Base-by-base conservation (phyloP, 2,113 vertebrate species). In the Indicator maculatus region DNA sequence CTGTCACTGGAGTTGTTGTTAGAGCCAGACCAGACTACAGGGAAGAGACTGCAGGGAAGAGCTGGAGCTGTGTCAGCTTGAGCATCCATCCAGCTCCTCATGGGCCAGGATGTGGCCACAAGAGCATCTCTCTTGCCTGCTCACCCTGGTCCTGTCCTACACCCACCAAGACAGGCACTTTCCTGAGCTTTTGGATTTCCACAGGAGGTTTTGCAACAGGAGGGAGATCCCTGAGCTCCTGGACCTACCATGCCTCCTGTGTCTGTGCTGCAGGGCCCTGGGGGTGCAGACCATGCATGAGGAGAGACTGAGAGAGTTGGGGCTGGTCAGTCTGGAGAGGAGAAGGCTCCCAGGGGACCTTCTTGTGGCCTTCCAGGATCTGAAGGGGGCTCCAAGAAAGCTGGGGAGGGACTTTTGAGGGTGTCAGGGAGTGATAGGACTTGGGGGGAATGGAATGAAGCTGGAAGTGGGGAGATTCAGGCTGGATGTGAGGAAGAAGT, bases 241-340 rank as follows among this genome's bases (percentile, higher is more conserved):
- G 45, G 45, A 47, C 24, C 50, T 31, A 5, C 38, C 9, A 1
- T 7, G 52, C 31, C 55, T 59, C 31, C 30, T 56, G 19, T 5
- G 4, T 7, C 13, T 30, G 50, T 1, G 2, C 56, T 31, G 12
- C 5, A 1, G n/a, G 39, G 69, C 31, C 55, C 58, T 58, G 1
- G 1, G 23, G 23, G 41, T 65, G 36, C 50, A 70, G 44, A 44
- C 52, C 21, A 15, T 0, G 36, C 36, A 36, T 36, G 36, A 36
- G 36, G 36, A 36, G 36, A 36, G 36, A 36, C 36, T 36, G 36
- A 36, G 36, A 36, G 36, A 36, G 36, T 36, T 36, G 36, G 36
- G 36, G 36, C 36, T 36, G 36, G 36, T 36, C 36, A 36, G 36
- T 36, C 36, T 36, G 36, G 36, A 36, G 36, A 36, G 36, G 36